These are phyloP conservation scores for Homarus americanus DNA, from an alignment of 1,140 invertebrate species.

Conservation along the genomic window DNA sequence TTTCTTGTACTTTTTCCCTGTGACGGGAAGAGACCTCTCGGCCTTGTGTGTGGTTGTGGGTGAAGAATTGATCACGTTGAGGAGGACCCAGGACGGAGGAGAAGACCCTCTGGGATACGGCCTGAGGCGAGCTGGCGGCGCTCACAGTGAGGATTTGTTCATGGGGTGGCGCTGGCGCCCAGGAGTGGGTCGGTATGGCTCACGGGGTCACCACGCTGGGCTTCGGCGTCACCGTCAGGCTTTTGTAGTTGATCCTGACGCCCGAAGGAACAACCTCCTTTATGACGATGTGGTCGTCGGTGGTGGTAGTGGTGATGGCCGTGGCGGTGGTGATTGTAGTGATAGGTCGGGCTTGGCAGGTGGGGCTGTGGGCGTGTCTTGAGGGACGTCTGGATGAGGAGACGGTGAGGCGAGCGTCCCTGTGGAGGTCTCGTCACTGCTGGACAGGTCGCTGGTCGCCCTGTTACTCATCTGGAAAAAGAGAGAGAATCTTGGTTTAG, in stretches of 20 bases:
- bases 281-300: constrained; percentile 41
- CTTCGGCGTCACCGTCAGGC: not conserved
- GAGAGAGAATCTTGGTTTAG: too few species aligned
- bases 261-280: constrained; percentile 14
- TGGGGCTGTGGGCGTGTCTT: not conserved
- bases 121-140: not conserved
- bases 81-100: not conserved
- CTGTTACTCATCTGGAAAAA: constrained; percentile 1
- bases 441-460: constrained; percentile 45
- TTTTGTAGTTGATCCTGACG: constrained; percentile 13
- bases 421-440: constrained; percentile 15
- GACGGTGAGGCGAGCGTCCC: not conserved
- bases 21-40: not conserved
- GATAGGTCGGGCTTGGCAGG: not conserved
- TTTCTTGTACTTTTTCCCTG: constrained; percentile 7
- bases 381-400: not conserved
- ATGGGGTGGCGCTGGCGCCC: not conserved
- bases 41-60: not conserved
- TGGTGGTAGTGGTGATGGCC: constrained; percentile 50
- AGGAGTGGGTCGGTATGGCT: not conserved
- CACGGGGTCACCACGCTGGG: not conserved
- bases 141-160: constrained; percentile 4
- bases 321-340: not conserved
- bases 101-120: not conserved
- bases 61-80: not conserved